phyloP scores from a whole-genome alignment of 2,797 vertebrate genomes.

The Karalla daura region DNA sequence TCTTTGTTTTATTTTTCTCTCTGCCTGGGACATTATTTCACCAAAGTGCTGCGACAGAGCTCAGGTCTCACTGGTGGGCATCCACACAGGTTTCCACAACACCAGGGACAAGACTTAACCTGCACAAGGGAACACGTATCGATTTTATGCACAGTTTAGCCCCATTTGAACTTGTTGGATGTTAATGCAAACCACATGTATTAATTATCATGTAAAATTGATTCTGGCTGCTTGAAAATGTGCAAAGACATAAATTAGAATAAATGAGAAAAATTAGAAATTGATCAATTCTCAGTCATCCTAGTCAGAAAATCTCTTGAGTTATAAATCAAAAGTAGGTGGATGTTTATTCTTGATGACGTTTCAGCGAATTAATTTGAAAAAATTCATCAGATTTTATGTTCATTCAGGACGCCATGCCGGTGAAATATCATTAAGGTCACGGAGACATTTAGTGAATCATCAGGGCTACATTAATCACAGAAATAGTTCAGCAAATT shows the following conservation, averaged over 20 bases:
- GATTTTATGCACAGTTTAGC: slow-evolving; percentile 47
- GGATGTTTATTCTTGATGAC: background rate
- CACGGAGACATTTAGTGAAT: background rate
- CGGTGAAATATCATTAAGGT: background rate
- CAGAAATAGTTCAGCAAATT: background rate
- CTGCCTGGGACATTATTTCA: slow-evolving; percentile 60
- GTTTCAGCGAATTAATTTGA: background rate
- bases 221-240: slow-evolving; percentile 24
- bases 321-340: background rate
- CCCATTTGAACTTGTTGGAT: slow-evolving; percentile 16
- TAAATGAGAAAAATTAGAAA: slow-evolving; percentile 21
- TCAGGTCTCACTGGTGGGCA: slow-evolving; percentile 18
- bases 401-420: background rate
- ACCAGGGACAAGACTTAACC: slow-evolving; percentile 13
- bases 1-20: slow-evolving; percentile 74
- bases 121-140: slow-evolving; percentile 13
- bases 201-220: slow-evolving; percentile 46
- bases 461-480: background rate
- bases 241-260: too few relatives aligned
- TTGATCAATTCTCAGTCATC: background rate
- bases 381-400: background rate
- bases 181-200: slow-evolving; percentile 34
- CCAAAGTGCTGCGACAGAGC: slow-evolving; percentile 39
- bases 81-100: slow-evolving; percentile 22
- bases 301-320: slow-evolving; percentile 9